Base-by-base conservation (phyloP, 2,797 vertebrate genomes). In the Sebastes iracundus region DNA sequence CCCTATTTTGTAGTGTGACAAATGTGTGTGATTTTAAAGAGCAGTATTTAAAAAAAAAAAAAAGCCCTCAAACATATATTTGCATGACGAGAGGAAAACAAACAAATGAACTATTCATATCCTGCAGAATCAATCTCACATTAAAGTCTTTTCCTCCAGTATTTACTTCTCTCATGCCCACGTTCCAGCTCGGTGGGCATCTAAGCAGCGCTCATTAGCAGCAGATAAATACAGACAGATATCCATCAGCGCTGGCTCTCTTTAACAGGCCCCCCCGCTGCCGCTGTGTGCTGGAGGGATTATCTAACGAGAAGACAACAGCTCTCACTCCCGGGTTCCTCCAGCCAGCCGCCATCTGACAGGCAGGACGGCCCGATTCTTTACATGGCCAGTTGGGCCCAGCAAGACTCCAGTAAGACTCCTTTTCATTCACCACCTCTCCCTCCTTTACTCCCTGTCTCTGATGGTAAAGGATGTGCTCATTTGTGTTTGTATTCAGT, bases 301-400 rank as follows among this genome's bases (percentile, higher is more conserved):
- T 93, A 93, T 90, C 87, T 85, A 82, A 90, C 4, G 64, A 82
- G 77, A 77, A 64, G 81, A 91, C 87, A 68, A 82, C 85, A 60
- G 68, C 76, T 84, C 80, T 85, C 83, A 76, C 85, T 87, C 85
- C 74, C 4, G 66, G 80, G 77, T 58, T 88, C 85, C 73, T 81
- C 65, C 46, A 77, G 75, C 81, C 79, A 42, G 35, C 81, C 35
- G 32, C 79, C 78, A 69, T 83, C 81, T 86, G 91, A 92, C 87
- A 88, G 68, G 55, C 75, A 92, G 90, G 92, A 94, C 90, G 88
- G 90, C 94, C 94, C 89, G 83, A 88, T 92, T 96, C 95, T 96
- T 96, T 95, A 95, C 96, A 96, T 93, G 96, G 95, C 94, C 96
- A 96, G 95, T 97, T 96, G 95, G 94, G 95, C 96, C 94, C 97